phyloP scores from a whole-genome alignment of 2,797 vertebrate species.

The Podarcis lilfordi region DNA sequence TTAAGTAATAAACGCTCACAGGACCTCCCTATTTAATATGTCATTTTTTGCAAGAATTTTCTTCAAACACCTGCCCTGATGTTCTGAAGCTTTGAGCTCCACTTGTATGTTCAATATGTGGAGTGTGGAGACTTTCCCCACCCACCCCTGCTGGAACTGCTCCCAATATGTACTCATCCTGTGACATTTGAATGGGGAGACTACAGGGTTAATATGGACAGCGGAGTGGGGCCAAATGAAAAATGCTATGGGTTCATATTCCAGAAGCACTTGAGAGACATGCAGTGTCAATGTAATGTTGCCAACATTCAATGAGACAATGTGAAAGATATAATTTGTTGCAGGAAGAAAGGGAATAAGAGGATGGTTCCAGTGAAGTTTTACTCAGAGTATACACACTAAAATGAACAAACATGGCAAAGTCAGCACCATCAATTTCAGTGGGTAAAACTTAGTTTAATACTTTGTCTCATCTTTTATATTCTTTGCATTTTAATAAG shows the following conservation, averaged over 20 bases:
- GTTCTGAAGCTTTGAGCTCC: background rate
- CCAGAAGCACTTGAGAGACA: background rate
- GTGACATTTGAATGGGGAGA: background rate
- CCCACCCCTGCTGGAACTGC: background rate
- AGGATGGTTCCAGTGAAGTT: no score
- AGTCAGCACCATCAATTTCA: no score
- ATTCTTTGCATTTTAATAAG: background rate
- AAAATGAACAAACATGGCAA: no score
- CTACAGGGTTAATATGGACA: background rate
- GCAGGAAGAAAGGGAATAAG: no score
- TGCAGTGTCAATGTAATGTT: background rate
- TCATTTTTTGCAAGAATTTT: background rate
- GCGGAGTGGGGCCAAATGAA: background rate
- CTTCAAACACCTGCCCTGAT: background rate
- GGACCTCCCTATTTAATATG: background rate
- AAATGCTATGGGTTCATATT: background rate
- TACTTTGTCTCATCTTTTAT: background rate
- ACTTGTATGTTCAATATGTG: background rate
- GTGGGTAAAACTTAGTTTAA: no score
- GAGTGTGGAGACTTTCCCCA: background rate
- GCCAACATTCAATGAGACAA: background rate
- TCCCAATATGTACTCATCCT: background rate
- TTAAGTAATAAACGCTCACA: background rate
- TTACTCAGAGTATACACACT: no score
- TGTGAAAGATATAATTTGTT: background rate